These are phyloP conservation scores for Tenthredo livida DNA, from an alignment of 2,888 invertebrate species.

Conservation along the genomic window DNA sequence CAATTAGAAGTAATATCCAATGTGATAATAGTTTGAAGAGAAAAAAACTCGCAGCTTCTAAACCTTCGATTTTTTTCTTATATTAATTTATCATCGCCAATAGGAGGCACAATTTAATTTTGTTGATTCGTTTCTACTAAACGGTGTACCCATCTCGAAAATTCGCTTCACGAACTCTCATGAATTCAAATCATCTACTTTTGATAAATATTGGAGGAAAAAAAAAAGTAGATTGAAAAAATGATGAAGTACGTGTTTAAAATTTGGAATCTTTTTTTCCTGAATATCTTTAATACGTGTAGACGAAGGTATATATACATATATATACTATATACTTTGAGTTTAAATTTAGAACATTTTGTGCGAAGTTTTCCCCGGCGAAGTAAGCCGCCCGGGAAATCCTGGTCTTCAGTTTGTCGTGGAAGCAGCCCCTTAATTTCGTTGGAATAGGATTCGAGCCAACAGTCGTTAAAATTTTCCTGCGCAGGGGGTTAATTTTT, in stretches of 20 bases:
- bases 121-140: background rate
- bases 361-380: conserved; percentile 21
- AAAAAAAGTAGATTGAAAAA: background rate
- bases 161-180: background rate
- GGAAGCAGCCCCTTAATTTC: conserved; percentile 12
- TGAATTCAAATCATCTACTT: background rate
- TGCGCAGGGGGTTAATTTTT: conserved; percentile 45
- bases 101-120: background rate
- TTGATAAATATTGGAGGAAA: background rate
- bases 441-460: conserved; percentile 36
- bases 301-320: background rate
- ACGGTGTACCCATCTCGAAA: too few relatives aligned
- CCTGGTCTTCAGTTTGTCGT: conserved; percentile 26
- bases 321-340: background rate
- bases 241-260: background rate
- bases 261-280: background rate
- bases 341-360: conserved; percentile 5
- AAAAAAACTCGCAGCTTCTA: background rate
- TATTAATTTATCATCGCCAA: background rate
- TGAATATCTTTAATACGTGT: background rate
- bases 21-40: background rate
- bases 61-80: background rate
- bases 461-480: conserved; percentile 43
- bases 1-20: background rate
- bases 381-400: conserved; percentile 45